Evolutionary conservation across 2,888 invertebrate genomes (phyloP), one percentile per base, ranked within the genome.

Genomic region (Amblyjoppa fuscipennis): DNA sequence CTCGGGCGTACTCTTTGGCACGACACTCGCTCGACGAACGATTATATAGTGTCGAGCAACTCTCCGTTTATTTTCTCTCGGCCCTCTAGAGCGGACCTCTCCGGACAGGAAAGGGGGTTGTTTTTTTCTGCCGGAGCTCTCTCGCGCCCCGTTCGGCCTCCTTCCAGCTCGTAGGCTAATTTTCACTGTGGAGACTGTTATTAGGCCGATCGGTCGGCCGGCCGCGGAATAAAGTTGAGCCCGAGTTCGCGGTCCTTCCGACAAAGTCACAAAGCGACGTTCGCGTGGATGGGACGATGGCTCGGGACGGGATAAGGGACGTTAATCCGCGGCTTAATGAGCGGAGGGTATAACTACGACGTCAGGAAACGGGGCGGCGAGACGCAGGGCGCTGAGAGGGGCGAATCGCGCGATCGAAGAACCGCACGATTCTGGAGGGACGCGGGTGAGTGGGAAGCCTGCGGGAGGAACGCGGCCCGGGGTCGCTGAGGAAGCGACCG

Each of bases 341-440:
- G 53, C 13, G 20, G 73, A n/a, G 59, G 13, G 45, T 20, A 69
- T 79, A 76, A 66, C 77, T 74, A 51, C 38, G 64, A 66, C 31
- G 41, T 83, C 64, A n/a, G 11, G 71, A 81, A n/a, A 64, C 38
- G 45, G 6, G 11, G 28, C 66, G 84, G 88, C 89, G 87, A 85
- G 89, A 87, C 81, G 84, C 71, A 82, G 83, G 34, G 6, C 6
- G 85, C 71, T 83, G 83, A 84, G 88, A 11, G 81, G 83, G 73
- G 69, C 53, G 86, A 86, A 80, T 86, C 28, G 78, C 75, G 84
- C 75, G 84, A 88, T 88, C 85, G 87, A 88, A 83, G 61, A 74
- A 84, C 81, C 69, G 66, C 70, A 66, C 80, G 83, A 84, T 81
- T 85, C 20, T 78, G 85, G 81, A 81, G 86, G 86, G 66, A 88